Conservation (phyloP, 92 coral and sea anemone genomes). For the Zoanthus solanderi region DNA sequence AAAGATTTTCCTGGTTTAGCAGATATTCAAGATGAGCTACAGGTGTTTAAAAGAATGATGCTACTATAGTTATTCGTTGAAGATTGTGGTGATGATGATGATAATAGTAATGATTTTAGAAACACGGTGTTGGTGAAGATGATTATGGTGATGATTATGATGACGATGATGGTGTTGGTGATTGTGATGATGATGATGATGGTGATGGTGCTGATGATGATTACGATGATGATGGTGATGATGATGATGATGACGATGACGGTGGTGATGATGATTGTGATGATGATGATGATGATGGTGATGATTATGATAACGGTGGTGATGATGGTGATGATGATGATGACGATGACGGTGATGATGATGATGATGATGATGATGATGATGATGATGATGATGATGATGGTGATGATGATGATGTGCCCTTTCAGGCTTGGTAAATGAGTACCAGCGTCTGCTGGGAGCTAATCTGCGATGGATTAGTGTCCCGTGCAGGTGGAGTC, state of each 20-base stretch:
- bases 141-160: background rate
- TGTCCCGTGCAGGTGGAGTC: too few relatives aligned
- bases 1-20: constrained; percentile 73
- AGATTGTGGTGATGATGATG: background rate
- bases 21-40: constrained; percentile 53
- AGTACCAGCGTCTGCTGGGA: too few relatives aligned
- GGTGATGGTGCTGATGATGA: too few relatives aligned
- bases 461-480: too few relatives aligned
- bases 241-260: background rate
- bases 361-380: background rate
- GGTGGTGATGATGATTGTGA: background rate
- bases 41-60: constrained; percentile 42
- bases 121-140: background rate
- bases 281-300: background rate
- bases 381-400: background rate
- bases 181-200: too few relatives aligned
- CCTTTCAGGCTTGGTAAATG: too few relatives aligned
- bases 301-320: background rate
- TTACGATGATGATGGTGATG: background rate
- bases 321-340: background rate
- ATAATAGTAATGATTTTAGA: background rate
- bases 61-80: background rate
- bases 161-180: background rate
- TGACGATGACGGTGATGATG: background rate
- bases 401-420: background rate